A percentile compares a stretch with the other conserved stretches of the same genome.
phyloP scores from a whole-genome alignment of 2,888 invertebrate genomes.

The Troides oblongomaculatus region DNA sequence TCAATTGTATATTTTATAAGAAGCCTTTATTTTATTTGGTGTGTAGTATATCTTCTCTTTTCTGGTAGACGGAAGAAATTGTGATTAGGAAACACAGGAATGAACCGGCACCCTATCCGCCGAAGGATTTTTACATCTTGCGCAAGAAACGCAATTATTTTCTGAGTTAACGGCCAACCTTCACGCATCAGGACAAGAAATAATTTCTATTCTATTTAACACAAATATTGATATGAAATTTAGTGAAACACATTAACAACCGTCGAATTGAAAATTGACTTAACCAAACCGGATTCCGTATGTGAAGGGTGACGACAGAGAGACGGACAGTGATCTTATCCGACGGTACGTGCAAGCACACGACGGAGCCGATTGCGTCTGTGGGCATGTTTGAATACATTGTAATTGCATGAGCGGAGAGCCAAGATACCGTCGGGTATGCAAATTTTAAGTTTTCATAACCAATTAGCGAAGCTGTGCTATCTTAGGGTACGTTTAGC shows the following conservation, averaged over 20 bases:
- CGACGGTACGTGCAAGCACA: constrained; percentile 34
- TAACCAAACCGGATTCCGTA: constrained; percentile 38
- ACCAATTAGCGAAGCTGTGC: constrained; percentile 10
- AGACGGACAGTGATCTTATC: constrained; percentile 51
- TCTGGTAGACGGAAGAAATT: too few relatives aligned
- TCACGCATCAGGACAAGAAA: too few relatives aligned
- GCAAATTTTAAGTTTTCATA: constrained; percentile 12
- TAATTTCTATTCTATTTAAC: too few relatives aligned
- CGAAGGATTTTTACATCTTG: too few relatives aligned
- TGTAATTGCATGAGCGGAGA: constrained; percentile 18
- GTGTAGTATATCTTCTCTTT: too few relatives aligned
- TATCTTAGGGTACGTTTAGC: not conserved
- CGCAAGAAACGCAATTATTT: too few relatives aligned
- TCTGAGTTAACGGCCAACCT: too few relatives aligned
- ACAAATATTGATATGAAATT: not conserved
- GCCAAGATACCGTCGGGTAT: constrained; percentile 3
- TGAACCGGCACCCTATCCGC: too few relatives aligned
- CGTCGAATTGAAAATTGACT: constrained; percentile 21
- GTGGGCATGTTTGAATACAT: constrained; percentile 26
- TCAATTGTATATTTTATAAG: too few relatives aligned
- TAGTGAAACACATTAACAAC: not conserved
- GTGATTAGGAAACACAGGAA: too few relatives aligned
- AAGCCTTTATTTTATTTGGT: too few relatives aligned
- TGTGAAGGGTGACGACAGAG: constrained; percentile 57
- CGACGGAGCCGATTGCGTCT: constrained; percentile 51